Base-by-base conservation (phyloP, 2,797 vertebrate genomes). In the Amblyraja radiata region DNA sequence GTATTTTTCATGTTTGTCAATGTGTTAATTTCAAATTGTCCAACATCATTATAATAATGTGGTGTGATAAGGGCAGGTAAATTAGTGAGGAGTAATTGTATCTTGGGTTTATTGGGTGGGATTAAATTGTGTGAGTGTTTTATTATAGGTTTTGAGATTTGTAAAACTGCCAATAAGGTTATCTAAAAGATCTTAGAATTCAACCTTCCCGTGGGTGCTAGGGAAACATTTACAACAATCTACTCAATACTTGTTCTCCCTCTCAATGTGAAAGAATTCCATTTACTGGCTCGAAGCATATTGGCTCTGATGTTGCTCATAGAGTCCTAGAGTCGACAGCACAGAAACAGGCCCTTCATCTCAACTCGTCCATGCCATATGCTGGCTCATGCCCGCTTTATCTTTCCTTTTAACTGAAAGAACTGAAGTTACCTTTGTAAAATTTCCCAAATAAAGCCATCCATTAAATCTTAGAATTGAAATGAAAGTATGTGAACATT, bases 41-140 rank as follows among this genome's bases (percentile, higher is more conserved):
- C 23, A 46, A 74, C 71, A 46, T 91, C 7, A 73, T 74, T 91
- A 16, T n/a, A 76, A 54, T 92, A 92, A 54, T 54, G 39, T 16
- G 54, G 54, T 25, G 25, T 73, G 21, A 76, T 23, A 76, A 73
- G 39, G 90, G 6, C 39, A 74, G 0, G 11, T 91, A 91, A 91
- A 91, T 74, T 91, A n/a, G 71, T 92, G 39, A 74, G 54, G 25
- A 54, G 39, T 74, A 76, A 54, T 76, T 92, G 71, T 74, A 32
- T 10, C 11, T 91, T 91, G 13, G 23, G 23, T 46, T 71, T 73
- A 5, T 73, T 25, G 68, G 21, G 65, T 54, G 39, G 88, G 36
- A 54, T 74, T 91, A 28, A 91, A 91, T 14, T 91, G 68, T 10
- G 18, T 10, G 10, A 65, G 28, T 74, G 36, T 74, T 73, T 91